Evolutionary conservation across 2,797 vertebrate species (phyloP).

Genomic region (Etheostoma nigrum): DNA sequence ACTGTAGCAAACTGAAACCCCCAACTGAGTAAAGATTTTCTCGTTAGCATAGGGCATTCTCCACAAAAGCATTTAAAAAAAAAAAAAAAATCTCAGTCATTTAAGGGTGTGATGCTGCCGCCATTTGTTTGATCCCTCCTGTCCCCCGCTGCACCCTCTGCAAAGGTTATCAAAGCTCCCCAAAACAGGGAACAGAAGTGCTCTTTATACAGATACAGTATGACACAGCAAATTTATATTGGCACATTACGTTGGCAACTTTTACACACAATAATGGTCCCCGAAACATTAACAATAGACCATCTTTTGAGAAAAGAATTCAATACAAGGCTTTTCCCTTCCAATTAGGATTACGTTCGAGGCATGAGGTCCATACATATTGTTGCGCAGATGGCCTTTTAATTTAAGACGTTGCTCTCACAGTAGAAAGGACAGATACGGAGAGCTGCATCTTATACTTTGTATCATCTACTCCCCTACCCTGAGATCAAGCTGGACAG

Average conservation of each 20-base stretch:
- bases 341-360: slow-evolving; percentile 61
- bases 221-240: slow-evolving; percentile 71
- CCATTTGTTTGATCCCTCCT: slow-evolving; percentile 72
- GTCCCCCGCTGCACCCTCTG: slow-evolving; percentile 69
- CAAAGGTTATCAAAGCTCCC: slow-evolving; percentile 77
- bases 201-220: slow-evolving; percentile 65
- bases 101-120: slow-evolving; percentile 75
- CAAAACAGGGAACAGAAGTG: slow-evolving; percentile 69
- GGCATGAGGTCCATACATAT: slow-evolving; percentile 64
- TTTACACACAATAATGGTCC: slow-evolving; percentile 61
- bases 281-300: slow-evolving; percentile 52
- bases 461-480: slow-evolving; percentile 76
- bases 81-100: slow-evolving; percentile 61
- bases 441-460: slow-evolving; percentile 74
- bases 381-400: slow-evolving; percentile 60
- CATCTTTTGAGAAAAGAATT: slow-evolving; percentile 55
- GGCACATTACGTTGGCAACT: slow-evolving; percentile 77
- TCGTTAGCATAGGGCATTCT: slow-evolving; percentile 65
- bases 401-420: slow-evolving; percentile 70
- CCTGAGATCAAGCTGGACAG: slow-evolving; percentile 85
- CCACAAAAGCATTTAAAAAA: slow-evolving; percentile 67
- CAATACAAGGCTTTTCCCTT: slow-evolving; percentile 49
- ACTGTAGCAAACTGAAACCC: slow-evolving; percentile 83
- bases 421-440: slow-evolving; percentile 71
- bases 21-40: slow-evolving; percentile 76